Percentiles rank a stretch among this genome's conserved stretches.
These are phyloP conservation scores for Amniataba percoides DNA, from an alignment of 2,797 vertebrate genomes.

Conservation along the genomic window DNA sequence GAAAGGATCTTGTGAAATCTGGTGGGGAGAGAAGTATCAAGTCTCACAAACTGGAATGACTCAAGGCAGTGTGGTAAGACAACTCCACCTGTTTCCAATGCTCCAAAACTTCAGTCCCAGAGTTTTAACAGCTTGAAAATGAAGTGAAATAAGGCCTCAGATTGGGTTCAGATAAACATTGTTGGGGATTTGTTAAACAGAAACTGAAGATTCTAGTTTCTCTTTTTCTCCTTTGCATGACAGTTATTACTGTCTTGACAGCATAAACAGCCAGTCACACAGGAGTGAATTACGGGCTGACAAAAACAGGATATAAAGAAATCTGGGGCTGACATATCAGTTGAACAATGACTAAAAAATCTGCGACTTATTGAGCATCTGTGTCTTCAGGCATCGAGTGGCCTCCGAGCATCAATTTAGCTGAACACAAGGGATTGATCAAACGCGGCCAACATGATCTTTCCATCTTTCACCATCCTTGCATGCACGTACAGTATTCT, in stretches of 20 bases:
- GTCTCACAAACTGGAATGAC: constrained; percentile 52
- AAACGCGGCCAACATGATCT: constrained; percentile 54
- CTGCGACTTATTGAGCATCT: constrained; percentile 3
- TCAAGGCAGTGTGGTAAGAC: constrained; percentile 45
- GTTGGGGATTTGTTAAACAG: constrained; percentile 32
- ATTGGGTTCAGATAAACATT: constrained; percentile 37
- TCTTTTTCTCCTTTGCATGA: constrained; percentile 10
- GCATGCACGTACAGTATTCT: constrained; percentile 35
- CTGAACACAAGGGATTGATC: constrained; percentile 43
- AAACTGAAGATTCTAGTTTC: constrained; percentile 25
- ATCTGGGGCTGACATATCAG: constrained; percentile 11
- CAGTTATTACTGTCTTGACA: constrained; percentile 15
- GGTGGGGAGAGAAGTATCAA: constrained; percentile 37
- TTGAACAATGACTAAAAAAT: constrained; percentile 23
- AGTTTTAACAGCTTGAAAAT: constrained; percentile 47
- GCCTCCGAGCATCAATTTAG: constrained; percentile 25
- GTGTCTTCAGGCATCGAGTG: constrained; percentile 5
- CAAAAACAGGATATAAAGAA: constrained; percentile 36
- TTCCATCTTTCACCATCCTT: constrained; percentile 67
- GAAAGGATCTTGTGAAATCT: constrained; percentile 55
- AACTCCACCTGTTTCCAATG: constrained; percentile 65
- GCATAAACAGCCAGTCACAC: constrained; percentile 16
- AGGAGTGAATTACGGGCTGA: constrained; percentile 25
- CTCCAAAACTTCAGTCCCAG: constrained; percentile 3
- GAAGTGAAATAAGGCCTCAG: constrained; percentile 32